Percentiles rank a stretch among this genome's conserved stretches.
These are phyloP conservation scores for Noctua fimbriata DNA, from an alignment of 2,888 invertebrate genomes.

Conservation along the genomic window DNA sequence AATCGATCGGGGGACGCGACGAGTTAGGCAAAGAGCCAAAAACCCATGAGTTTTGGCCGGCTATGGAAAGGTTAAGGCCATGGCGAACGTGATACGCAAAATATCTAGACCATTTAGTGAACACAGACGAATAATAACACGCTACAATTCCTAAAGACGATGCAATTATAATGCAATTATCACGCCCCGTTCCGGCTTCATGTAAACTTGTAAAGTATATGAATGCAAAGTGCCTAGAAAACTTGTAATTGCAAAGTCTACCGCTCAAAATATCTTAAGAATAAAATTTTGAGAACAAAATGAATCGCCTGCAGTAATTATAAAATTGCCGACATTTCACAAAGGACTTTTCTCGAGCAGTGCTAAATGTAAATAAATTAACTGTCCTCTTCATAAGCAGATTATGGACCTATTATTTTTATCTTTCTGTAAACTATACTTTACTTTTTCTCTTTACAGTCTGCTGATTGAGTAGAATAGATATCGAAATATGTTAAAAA, in stretches of 20 bases:
- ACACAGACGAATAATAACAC: slow-evolving; percentile 1
- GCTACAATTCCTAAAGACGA: slow-evolving; percentile 3
- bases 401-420: not conserved
- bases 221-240: slow-evolving; percentile 25
- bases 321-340: slow-evolving; percentile 33
- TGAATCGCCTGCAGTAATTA: slow-evolving; percentile 46
- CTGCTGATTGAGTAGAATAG: not conserved
- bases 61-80: slow-evolving; percentile 50
- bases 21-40: slow-evolving; percentile 61
- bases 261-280: slow-evolving; percentile 18
- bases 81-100: slow-evolving; percentile 19
- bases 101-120: slow-evolving; percentile 12
- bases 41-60: slow-evolving; percentile 35
- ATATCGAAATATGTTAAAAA: not conserved
- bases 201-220: not conserved
- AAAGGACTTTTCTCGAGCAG: slow-evolving; percentile 23
- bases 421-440: not conserved
- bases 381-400: slow-evolving; percentile 2
- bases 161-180: slow-evolving; percentile 2
- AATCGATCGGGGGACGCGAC: slow-evolving; percentile 53
- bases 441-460: not conserved
- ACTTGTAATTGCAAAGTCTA: slow-evolving; percentile 7
- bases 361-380: slow-evolving; percentile 28
- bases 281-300: slow-evolving; percentile 29
- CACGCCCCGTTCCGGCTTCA: not conserved